A percentile compares a stretch with the other conserved stretches of the same genome.
These are phyloP conservation scores for Saturnia pavonia DNA, from an alignment of 2,888 invertebrate genomes.

Conservation along the genomic window DNA sequence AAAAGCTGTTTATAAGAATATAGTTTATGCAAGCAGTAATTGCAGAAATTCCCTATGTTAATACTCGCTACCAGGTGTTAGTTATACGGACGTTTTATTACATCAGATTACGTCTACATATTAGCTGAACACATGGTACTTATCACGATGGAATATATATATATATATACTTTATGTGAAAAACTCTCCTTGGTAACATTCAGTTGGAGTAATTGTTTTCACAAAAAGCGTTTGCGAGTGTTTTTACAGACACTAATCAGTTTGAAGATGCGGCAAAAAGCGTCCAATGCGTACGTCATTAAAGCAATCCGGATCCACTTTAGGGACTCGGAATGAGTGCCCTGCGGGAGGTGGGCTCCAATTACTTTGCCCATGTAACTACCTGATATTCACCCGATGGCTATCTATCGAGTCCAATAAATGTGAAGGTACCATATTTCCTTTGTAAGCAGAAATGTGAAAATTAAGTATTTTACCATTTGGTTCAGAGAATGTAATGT, in stretches of 20 bases:
- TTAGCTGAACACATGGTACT: slow-evolving; percentile 3
- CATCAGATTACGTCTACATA: slow-evolving; percentile 3
- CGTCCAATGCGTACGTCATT: slow-evolving; percentile 64
- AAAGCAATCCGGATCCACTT: slow-evolving; percentile 61
- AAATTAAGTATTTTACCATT: background rate
- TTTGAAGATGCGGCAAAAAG: slow-evolving; percentile 57
- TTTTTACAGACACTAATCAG: slow-evolving; percentile 32
- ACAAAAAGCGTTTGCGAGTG: slow-evolving; percentile 11
- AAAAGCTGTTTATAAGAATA: slow-evolving; percentile 3
- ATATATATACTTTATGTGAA: background rate
- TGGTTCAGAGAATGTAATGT: background rate
- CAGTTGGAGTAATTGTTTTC: background rate
- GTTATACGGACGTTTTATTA: slow-evolving; percentile 15
- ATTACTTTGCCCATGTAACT: slow-evolving; percentile 59
- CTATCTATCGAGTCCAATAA: slow-evolving; percentile 15
- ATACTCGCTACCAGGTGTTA: slow-evolving; percentile 12
- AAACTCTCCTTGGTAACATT: background rate
- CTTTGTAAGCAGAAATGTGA: background rate
- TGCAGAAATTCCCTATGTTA: slow-evolving; percentile 5
- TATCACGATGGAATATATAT: background rate
- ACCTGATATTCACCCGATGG: slow-evolving; percentile 30
- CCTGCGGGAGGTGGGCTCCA: slow-evolving; percentile 59
- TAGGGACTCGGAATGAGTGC: slow-evolving; percentile 62
- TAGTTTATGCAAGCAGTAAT: slow-evolving; percentile 4
- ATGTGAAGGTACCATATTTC: background rate